Percentiles rank a stretch among this genome's conserved stretches.
phyloP scores from a whole-genome alignment of 92 coral and sea anemone genomes.

The Bergia sp. region DNA sequence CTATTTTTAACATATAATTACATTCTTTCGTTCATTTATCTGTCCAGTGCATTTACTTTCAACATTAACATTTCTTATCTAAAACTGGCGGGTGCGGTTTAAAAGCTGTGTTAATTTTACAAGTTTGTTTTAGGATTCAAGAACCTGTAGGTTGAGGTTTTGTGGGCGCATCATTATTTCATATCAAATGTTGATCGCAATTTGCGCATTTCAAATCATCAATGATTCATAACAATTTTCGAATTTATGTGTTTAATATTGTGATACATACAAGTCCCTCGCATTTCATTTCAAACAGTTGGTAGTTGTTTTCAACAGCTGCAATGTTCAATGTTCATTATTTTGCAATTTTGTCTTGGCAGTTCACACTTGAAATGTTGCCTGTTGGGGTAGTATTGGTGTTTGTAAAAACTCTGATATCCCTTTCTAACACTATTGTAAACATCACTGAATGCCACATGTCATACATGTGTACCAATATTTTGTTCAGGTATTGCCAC shows the following conservation, averaged over 20 bases:
- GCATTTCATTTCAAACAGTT: not conserved
- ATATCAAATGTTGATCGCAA: not conserved
- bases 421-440: too few relatives aligned
- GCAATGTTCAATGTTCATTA: not conserved
- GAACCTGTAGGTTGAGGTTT: constrained; percentile 13
- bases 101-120: not conserved
- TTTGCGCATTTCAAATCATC: constrained; percentile 10
- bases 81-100: not conserved
- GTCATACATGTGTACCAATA: too few relatives aligned
- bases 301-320: not conserved
- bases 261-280: not conserved
- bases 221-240: not conserved
- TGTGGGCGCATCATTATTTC: constrained; percentile 6
- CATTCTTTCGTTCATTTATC: not conserved
- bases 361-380: not conserved
- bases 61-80: not conserved
- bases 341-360: not conserved
- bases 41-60: not conserved
- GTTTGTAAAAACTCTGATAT: too few relatives aligned
- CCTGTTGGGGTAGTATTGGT: not conserved
- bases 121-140: not conserved
- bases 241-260: not conserved
- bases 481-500: too few relatives aligned
- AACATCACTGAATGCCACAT: too few relatives aligned
- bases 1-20: not conserved